These are phyloP conservation scores for Lates calcarifer DNA, from an alignment of 2,113 vertebrate species.

Conservation along the genomic window DNA sequence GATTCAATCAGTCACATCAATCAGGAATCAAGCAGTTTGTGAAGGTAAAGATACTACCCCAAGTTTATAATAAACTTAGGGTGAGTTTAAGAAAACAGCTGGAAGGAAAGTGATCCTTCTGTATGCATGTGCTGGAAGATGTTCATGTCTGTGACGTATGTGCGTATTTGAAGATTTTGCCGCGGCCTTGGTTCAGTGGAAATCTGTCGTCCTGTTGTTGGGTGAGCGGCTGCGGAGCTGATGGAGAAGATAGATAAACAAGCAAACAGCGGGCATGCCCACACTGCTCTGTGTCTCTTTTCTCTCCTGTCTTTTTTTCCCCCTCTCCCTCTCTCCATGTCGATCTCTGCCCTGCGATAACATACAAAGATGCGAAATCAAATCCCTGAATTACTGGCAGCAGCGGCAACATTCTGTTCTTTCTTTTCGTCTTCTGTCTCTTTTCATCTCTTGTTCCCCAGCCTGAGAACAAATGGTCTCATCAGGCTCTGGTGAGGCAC, in stretches of 20 bases:
- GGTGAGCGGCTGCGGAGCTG: slow-evolving; percentile 55
- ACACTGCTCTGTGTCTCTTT: slow-evolving; percentile 61
- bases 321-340: slow-evolving; percentile 12
- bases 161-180: slow-evolving; percentile 49
- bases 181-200: slow-evolving; percentile 53
- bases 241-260: slow-evolving; percentile 68
- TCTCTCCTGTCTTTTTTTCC: background rate
- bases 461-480: slow-evolving; percentile 65
- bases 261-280: slow-evolving; percentile 66
- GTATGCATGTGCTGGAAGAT: slow-evolving; percentile 8
- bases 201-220: slow-evolving; percentile 53
- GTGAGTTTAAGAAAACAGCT: slow-evolving; percentile 13
- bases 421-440: slow-evolving; percentile 39
- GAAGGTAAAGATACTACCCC: background rate
- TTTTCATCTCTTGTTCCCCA: slow-evolving; percentile 58
- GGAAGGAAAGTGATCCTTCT: background rate
- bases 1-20: slow-evolving; percentile 1
- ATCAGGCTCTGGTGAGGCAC: slow-evolving; percentile 45
- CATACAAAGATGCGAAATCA: slow-evolving; percentile 72
- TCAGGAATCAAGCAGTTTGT: background rate
- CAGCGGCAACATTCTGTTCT: slow-evolving; percentile 53
- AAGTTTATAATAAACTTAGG: background rate
- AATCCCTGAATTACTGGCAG: slow-evolving; percentile 66
- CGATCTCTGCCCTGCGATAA: slow-evolving; percentile 65
- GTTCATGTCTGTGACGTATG: slow-evolving; percentile 17